phyloP scores from a whole-genome alignment of 2,797 vertebrate species.

The Cossypha niveicapilla region DNA sequence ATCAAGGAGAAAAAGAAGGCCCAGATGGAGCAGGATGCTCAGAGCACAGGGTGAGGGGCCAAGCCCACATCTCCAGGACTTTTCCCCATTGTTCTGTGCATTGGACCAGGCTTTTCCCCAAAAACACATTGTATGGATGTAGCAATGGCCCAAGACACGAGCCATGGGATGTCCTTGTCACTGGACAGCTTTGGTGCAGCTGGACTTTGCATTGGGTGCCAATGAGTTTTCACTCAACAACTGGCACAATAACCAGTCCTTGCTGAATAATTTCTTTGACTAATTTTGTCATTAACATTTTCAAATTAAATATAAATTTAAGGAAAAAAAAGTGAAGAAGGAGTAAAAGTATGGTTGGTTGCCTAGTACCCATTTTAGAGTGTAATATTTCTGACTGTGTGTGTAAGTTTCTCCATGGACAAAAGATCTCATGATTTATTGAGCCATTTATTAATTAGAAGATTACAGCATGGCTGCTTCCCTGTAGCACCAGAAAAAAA shows the following conservation, averaged over 20 bases:
- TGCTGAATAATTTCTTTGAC: background rate
- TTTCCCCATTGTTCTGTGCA: accelerated
- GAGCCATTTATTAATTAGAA: slow-evolving; percentile 59
- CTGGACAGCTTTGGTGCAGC: background rate
- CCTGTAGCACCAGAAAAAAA: background rate
- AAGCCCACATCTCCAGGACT: background rate
- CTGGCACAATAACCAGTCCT: background rate
- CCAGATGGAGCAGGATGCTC: background rate
- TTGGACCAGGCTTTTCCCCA: background rate
- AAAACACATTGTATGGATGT: accelerated
- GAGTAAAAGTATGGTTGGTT: background rate
- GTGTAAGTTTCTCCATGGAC: slow-evolving; percentile 34
- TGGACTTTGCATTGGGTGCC: background rate
- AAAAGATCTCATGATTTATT: slow-evolving; percentile 33
- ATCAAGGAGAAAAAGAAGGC: background rate
- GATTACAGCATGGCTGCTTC: slow-evolving; percentile 27
- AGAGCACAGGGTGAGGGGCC: background rate
- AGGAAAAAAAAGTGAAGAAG: background rate
- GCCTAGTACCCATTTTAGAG: background rate
- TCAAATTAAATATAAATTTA: background rate
- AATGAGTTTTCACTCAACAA: background rate
- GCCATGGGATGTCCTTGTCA: background rate
- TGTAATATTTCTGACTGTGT: slow-evolving; percentile 25
- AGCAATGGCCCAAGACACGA: accelerated
- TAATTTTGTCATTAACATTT: slow-evolving; percentile 2